phyloP scores from a whole-genome alignment of 2,113 vertebrate species.

The Brachypodius melanocephalos region DNA sequence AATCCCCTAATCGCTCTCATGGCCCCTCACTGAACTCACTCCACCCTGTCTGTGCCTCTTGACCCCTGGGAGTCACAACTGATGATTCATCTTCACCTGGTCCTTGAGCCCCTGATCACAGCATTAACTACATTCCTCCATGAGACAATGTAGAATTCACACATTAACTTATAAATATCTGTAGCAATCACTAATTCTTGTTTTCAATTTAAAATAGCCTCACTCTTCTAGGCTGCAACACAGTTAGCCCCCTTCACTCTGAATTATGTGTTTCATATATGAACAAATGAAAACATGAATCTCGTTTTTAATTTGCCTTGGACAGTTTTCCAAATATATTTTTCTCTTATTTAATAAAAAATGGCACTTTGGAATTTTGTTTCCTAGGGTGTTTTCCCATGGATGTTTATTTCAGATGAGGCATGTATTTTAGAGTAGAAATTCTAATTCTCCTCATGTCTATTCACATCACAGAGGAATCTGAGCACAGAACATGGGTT shows the following conservation, averaged over 20 bases:
- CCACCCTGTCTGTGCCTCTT: fast-evolving
- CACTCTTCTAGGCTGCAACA: not conserved
- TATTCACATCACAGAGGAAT: not conserved
- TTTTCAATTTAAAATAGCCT: not conserved
- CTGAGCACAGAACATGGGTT: not conserved
- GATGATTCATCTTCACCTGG: not conserved
- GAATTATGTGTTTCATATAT: not conserved
- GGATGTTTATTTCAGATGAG: not conserved
- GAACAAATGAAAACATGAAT: not conserved
- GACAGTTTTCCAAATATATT: not conserved
- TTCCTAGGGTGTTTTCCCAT: not conserved
- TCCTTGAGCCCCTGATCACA: not conserved
- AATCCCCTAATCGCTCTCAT: not conserved
- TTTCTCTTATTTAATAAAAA: not conserved
- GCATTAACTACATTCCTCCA: not conserved
- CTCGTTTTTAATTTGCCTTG: not conserved
- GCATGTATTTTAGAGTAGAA: not conserved
- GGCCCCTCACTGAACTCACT: not conserved
- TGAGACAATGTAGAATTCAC: not conserved
- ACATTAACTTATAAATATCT: not conserved
- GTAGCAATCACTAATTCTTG: not conserved
- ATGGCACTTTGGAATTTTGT: not conserved
- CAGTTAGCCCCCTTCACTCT: not conserved
- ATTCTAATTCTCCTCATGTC: not conserved
- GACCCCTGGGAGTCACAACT: not conserved